A percentile compares a stretch with the other conserved stretches of the same genome.
These are phyloP conservation scores for Neodiprion fabricii DNA, from an alignment of 1,140 invertebrate species.

Conservation along the genomic window DNA sequence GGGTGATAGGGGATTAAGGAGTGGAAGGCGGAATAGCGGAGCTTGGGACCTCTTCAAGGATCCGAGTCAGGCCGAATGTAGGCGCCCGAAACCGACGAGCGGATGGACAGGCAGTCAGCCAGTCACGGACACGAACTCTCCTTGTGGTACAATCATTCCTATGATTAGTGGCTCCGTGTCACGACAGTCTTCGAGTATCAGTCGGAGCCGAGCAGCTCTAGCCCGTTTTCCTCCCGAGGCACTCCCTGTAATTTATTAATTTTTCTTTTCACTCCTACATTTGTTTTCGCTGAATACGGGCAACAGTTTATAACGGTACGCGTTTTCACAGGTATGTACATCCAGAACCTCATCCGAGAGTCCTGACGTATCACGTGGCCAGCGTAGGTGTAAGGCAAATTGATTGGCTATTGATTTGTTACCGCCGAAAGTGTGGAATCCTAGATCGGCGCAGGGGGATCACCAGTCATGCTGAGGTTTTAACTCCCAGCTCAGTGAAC, in stretches of 20 bases:
- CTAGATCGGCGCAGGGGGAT: slow-evolving; percentile 40
- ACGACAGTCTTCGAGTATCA: slow-evolving; percentile 50
- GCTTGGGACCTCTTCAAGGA: slow-evolving; percentile 32
- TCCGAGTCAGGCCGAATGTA: slow-evolving; percentile 26
- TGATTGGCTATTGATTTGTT: slow-evolving; percentile 53
- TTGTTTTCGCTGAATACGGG: background rate
- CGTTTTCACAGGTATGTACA: background rate
- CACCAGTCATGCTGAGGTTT: slow-evolving; percentile 61
- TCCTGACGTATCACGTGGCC: background rate
- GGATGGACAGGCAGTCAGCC: slow-evolving; percentile 14
- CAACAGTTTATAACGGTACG: no score
- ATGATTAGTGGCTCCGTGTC: slow-evolving; percentile 52
- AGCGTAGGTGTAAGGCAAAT: background rate
- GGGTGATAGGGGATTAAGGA: slow-evolving; percentile 40
- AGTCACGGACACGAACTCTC: slow-evolving; percentile 27
- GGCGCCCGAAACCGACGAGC: background rate
- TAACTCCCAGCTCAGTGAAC: slow-evolving; percentile 49
- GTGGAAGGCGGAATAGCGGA: slow-evolving; percentile 31
- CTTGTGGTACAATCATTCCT: slow-evolving; percentile 31
- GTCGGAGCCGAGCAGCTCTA: slow-evolving; percentile 20
- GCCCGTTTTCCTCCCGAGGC: slow-evolving; percentile 17
- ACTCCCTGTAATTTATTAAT: slow-evolving; percentile 28
- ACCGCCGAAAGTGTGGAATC: slow-evolving; percentile 58
- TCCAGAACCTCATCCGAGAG: no score
- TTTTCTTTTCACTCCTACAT: slow-evolving; percentile 4